phyloP scores from a whole-genome alignment of 2,113 vertebrate species.

The Mustelus asterias region DNA sequence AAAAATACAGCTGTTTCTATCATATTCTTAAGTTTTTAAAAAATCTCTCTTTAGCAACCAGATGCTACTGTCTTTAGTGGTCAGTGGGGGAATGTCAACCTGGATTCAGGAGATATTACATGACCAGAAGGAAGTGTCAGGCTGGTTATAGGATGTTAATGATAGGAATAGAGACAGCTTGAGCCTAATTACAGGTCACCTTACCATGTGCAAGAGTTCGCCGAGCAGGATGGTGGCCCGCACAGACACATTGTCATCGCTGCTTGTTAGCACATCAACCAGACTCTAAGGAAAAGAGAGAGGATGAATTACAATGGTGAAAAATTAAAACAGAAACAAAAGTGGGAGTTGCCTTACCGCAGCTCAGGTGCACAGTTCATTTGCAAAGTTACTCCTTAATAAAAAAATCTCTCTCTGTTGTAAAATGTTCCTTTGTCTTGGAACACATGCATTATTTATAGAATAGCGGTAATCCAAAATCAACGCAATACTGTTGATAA shows the following conservation, averaged over 20 bases:
- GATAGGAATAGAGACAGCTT: neutral
- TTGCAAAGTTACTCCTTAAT: neutral
- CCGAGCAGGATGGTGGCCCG: conserved; percentile 91
- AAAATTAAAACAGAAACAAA: neutral
- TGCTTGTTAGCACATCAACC: conserved; percentile 95
- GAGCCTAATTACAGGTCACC: neutral
- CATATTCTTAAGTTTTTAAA: neutral
- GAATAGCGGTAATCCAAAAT: neutral
- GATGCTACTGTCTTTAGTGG: neutral
- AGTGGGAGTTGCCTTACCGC: too few relatives aligned
- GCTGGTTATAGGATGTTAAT: neutral
- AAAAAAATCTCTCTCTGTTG: neutral
- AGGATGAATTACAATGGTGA: conserved; percentile 4
- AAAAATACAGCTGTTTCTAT: neutral
- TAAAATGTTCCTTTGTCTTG: neutral
- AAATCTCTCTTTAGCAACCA: neutral
- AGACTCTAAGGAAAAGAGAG: conserved; percentile 65
- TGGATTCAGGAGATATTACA: neutral
- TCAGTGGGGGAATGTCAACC: neutral
- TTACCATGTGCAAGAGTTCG: conserved; percentile 97
- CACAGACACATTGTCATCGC: conserved; percentile 82
- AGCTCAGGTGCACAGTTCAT: neutral
- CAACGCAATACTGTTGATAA: neutral
- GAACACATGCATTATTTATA: neutral
- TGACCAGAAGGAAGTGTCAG: neutral